Evolutionary conservation across 2,797 vertebrate species (phyloP).

Genomic region (Phyllotis vaccarum): DNA sequence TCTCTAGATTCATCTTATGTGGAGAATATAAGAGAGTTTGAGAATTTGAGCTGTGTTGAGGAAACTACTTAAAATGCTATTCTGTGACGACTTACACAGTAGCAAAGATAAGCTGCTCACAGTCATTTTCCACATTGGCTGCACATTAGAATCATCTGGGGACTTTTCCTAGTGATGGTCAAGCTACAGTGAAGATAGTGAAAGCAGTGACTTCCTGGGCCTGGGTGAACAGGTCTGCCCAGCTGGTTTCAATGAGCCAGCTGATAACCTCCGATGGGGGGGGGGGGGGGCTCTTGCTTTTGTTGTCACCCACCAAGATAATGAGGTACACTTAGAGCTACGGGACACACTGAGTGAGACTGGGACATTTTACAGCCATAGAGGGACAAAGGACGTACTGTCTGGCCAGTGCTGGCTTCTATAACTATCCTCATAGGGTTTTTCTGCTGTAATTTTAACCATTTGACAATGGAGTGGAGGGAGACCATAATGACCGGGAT

Average conservation of each 20-base stretch:
- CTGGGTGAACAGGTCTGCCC: fast-evolving
- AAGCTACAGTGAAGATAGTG: not conserved
- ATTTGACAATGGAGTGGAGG: not conserved
- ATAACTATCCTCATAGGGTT: not conserved
- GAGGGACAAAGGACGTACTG: not conserved
- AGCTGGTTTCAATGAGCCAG: not conserved
- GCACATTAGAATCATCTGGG: not conserved
- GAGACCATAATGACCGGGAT: not conserved
- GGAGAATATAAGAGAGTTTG: constrained; percentile 35
- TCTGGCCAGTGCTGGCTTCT: not conserved
- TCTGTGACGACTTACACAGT: not conserved
- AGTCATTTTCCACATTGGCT: not conserved
- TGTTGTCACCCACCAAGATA: not conserved
- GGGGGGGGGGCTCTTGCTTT: no score
- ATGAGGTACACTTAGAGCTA: not conserved
- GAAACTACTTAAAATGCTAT: constrained; percentile 47
- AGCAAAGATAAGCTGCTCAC: not conserved
- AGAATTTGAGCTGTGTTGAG: not conserved
- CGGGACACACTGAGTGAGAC: not conserved
- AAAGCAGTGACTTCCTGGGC: not conserved
- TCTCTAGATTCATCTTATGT: not conserved
- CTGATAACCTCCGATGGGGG: not conserved
- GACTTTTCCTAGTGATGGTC: not conserved
- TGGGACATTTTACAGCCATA: not conserved
- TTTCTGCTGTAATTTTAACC: constrained; percentile 25